phyloP scores from a whole-genome alignment of 1,140 invertebrate genomes.

The Doryteuthis pealeii region DNA sequence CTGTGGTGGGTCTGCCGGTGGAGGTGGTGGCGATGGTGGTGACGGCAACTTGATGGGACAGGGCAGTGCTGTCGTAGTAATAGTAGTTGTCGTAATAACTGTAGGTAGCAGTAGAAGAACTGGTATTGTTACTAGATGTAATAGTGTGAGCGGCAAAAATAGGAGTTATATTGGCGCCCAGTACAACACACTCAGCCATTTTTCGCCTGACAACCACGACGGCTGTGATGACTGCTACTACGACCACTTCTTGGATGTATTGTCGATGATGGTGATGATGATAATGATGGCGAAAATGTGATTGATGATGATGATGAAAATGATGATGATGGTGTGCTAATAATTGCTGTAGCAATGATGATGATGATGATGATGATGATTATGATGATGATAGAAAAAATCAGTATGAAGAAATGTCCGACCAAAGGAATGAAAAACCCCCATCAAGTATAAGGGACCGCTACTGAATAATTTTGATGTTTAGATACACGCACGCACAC shows the following conservation, averaged over 20 bases:
- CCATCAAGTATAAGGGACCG: background rate
- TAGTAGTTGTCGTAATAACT: background rate
- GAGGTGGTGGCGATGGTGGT: background rate
- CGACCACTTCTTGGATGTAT: background rate
- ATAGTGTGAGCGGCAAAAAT: background rate
- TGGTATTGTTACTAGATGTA: background rate
- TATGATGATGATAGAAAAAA: background rate
- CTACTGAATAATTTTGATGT: background rate
- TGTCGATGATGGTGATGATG: background rate
- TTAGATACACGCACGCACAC: background rate
- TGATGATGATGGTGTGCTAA: background rate
- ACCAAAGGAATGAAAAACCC: background rate
- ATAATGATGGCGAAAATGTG: background rate
- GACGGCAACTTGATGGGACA: background rate
- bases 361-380: background rate
- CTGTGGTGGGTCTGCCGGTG: background rate
- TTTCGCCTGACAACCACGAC: conserved; percentile 14
- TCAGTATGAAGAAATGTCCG: background rate
- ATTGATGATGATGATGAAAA: background rate
- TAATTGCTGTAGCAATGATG: background rate
- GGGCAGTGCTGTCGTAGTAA: background rate
- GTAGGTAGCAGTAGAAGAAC: background rate
- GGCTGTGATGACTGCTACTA: background rate
- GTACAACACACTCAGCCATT: background rate
- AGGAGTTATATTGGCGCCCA: background rate